Evolutionary conservation across 2,113 vertebrate species (phyloP).

Genomic region (Anguilla japonica): DNA sequence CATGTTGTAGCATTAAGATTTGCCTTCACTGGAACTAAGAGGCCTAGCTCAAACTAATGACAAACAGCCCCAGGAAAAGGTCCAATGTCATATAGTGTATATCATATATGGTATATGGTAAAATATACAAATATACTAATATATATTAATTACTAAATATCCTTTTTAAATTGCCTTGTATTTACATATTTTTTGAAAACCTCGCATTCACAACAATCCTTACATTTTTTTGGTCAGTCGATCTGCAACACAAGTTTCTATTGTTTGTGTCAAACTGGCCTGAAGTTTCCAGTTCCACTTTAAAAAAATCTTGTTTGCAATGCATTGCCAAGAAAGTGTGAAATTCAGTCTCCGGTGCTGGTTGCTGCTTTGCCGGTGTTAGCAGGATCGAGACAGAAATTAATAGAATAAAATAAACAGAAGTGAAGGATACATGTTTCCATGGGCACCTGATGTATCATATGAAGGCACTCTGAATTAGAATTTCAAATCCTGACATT

Average conservation of each 20-base stretch:
- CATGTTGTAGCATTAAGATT: no score
- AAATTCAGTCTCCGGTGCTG: not conserved
- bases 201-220: no score
- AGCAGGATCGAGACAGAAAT: not conserved
- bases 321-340: not conserved
- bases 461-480: not conserved
- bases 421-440: not conserved
- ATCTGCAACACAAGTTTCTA: not conserved
- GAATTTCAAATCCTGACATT: conserved; percentile 9
- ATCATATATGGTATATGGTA: no score
- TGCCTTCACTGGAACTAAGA: no score
- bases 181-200: no score
- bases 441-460: not conserved
- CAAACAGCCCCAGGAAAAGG: no score
- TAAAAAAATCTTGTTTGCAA: not conserved
- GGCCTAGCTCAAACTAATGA: no score
- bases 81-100: no score
- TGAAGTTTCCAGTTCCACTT: not conserved
- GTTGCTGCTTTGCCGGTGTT: not conserved
- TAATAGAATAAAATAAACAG: conserved; percentile 2
- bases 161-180: no score
- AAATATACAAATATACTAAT: no score
- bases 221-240: not conserved
- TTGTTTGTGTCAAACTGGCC: not conserved
- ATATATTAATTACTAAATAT: no score